These are phyloP conservation scores for Heliothis peltigera DNA, from an alignment of 2,888 invertebrate species.

Conservation along the genomic window DNA sequence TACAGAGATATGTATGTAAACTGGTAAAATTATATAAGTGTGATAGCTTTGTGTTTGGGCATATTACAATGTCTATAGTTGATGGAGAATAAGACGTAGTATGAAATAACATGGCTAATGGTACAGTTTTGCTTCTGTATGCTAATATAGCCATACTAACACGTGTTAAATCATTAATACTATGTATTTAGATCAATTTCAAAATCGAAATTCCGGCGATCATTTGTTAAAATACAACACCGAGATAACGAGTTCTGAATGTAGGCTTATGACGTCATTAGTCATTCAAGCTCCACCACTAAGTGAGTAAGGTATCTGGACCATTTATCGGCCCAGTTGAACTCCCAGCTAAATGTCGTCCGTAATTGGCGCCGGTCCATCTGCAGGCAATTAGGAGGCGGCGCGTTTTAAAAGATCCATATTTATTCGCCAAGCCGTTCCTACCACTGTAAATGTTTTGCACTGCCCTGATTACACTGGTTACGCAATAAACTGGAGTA, in stretches of 20 bases:
- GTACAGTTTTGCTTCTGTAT: too few relatives aligned
- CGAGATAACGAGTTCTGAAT: conserved; percentile 33
- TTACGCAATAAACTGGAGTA: conserved; percentile 66
- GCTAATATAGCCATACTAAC: too few relatives aligned
- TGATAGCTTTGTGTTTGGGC: neutral
- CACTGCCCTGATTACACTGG: conserved; percentile 71
- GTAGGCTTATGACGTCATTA: conserved; percentile 70
- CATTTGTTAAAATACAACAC: conserved; percentile 36
- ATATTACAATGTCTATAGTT: neutral
- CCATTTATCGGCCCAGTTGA: conserved; percentile 80
- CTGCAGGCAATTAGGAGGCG: conserved; percentile 87
- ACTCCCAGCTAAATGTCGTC: conserved; percentile 77
- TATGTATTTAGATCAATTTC: too few relatives aligned
- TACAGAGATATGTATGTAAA: conserved; percentile 24
- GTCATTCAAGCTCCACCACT: conserved; percentile 66
- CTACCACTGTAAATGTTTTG: conserved; percentile 69
- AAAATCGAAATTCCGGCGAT: conserved; percentile 25
- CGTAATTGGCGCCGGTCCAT: conserved; percentile 88
- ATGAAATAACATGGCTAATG: too few relatives aligned
- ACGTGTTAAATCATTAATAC: too few relatives aligned
- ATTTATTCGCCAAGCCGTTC: conserved; percentile 79
- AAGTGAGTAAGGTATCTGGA: conserved; percentile 71
- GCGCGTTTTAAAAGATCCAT: conserved; percentile 86
- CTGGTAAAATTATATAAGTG: conserved; percentile 3
- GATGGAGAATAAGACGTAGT: too few relatives aligned